Evolutionary conservation across 2,797 vertebrate genomes (phyloP).

Genomic region (Neosilurus mollespiculum): DNA sequence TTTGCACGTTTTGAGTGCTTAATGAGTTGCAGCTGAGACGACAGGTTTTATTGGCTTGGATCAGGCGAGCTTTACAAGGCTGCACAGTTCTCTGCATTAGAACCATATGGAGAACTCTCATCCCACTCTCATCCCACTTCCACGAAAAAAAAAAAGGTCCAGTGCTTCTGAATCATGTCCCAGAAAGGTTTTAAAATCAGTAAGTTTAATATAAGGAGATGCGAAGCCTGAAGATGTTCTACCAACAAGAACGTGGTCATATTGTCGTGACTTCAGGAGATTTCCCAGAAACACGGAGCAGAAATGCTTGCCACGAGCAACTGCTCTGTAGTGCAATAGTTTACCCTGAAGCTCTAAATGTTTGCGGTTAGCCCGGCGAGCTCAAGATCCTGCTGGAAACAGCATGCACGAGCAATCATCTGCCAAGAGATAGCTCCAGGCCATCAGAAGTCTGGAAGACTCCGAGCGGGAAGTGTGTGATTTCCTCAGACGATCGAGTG

Average conservation of each 20-base stretch:
- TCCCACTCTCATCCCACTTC: conserved; percentile 21
- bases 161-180: conserved; percentile 31
- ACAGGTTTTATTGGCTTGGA: conserved; percentile 68
- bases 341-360: background rate
- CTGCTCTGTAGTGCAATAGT: background rate
- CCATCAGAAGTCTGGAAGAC: background rate
- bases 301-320: background rate
- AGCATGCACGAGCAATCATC: background rate
- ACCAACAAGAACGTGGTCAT: background rate
- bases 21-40: conserved; percentile 76
- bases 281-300: background rate
- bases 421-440: background rate
- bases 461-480: background rate
- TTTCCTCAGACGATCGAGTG: background rate
- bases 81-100: conserved; percentile 36
- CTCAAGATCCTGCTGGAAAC: conserved; percentile 1
- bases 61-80: conserved; percentile 70
- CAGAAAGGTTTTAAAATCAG: conserved; percentile 5
- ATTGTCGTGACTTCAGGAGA: background rate
- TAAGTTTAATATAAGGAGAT: background rate
- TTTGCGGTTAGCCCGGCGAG: background rate
- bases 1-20: conserved; percentile 62
- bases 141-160: conserved; percentile 8
- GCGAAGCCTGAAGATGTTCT: background rate
- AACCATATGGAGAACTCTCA: conserved; percentile 35